Base-by-base conservation (phyloP, 2,113 vertebrate species). In the Potamarius usumacintae region DNA sequence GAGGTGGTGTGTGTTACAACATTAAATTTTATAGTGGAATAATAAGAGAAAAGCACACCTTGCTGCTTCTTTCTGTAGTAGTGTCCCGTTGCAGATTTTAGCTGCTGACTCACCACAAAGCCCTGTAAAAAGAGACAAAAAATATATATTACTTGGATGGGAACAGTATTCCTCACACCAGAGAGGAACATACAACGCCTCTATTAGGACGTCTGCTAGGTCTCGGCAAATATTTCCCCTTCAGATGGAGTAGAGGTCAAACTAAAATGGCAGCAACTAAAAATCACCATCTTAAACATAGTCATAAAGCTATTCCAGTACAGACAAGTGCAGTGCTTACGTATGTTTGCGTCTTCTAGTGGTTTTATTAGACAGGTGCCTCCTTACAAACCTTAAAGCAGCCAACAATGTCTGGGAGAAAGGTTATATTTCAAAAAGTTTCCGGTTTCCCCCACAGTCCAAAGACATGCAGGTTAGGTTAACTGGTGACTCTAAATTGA, bases 21-120 rank as follows among this genome's bases (percentile, higher is more conserved):
- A 15, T 30, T 8, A 17, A 42, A 72, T 42, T 20, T 50, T 50
- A 4, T 25, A 3, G 14, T 58, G 3, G 27, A 30, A 58, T 34
- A 20, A 60, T 34, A 20, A 60, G 60, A 34, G 14, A 57, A 81
- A 87, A 63, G 48, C 88, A 65, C 95, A 99, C 97, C 97, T 98
- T 94, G 95, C 90, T 0, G 93, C 76, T 92, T 95, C 96, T 86
- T 96, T 96, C 89, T 96, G 96, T 69, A 93, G 91, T 22, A 96
- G 87, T 53, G 91, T 91, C 62, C 96, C 94, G 87, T 91, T 95
- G 94, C 94, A 95, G 92, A 96, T 92, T 91, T 94, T 96, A 89
- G 93, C 27, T 10, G 94, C 90, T 77, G 95, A 92, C 92, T 94
- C 95, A 89, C 95, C 93, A 93, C 93, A 96, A 95, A 97, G 96